A percentile compares a stretch with the other conserved stretches of the same genome.
phyloP scores from a whole-genome alignment of 2,888 invertebrate species.

The Cerceris rybyensis region DNA sequence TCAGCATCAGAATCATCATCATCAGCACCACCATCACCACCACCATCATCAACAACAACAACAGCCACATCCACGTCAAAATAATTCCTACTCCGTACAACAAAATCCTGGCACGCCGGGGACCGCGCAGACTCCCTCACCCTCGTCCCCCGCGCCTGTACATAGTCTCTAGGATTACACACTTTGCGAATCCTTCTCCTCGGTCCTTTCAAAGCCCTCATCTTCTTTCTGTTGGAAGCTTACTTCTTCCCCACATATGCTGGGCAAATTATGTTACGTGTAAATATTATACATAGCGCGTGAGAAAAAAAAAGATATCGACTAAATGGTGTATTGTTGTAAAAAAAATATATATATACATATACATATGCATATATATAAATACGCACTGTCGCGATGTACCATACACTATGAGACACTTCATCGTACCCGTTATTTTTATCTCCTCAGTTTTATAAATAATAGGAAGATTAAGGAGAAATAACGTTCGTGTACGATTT shows the following conservation, averaged over 20 bases:
- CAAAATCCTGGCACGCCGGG: constrained; percentile 78
- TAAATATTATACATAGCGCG: constrained; percentile 78
- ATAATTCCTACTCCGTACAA: constrained; percentile 75
- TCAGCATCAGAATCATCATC: constrained; percentile 69
- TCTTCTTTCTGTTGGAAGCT: constrained; percentile 16
- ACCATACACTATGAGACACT: constrained; percentile 66
- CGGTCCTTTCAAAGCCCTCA: constrained; percentile 11
- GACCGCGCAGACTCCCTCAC: constrained; percentile 79
- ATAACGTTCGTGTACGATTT: constrained; percentile 39
- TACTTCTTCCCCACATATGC: constrained; percentile 55
- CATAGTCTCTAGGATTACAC: constrained; percentile 78
- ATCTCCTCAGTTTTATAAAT: constrained; percentile 24
- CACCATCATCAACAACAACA: constrained; percentile 72
- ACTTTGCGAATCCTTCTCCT: constrained; percentile 46
- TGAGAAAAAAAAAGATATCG: constrained; percentile 74
- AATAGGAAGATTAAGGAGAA: constrained; percentile 42
- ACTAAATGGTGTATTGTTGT: constrained; percentile 77
- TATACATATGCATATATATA: constrained; percentile 50
- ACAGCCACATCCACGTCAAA: constrained; percentile 72
- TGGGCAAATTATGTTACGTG: constrained; percentile 70
- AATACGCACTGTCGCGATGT: constrained; percentile 71
- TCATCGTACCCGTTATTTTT: constrained; percentile 33
- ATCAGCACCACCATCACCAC: constrained; percentile 69
- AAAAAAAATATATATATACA: constrained; percentile 65
- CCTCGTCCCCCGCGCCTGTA: constrained; percentile 81